phyloP scores from a whole-genome alignment of 2,797 vertebrate genomes.

The Gila robusta region DNA sequence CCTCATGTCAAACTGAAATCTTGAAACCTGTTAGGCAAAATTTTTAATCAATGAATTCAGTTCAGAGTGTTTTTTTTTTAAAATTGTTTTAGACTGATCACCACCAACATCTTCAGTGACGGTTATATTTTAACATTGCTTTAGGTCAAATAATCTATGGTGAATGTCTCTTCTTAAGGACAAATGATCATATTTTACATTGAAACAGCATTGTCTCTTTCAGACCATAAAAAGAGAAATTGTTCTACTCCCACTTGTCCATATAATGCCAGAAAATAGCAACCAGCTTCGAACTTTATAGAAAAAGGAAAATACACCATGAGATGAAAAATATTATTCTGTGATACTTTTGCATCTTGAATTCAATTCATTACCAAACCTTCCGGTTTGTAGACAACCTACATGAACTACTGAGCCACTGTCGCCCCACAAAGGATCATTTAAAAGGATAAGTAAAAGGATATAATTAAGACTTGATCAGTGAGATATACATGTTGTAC shows the following conservation, averaged over 20 bases:
- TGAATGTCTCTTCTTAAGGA: neutral
- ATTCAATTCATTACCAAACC: neutral
- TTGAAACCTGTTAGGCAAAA: neutral
- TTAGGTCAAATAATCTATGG: neutral
- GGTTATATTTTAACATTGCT: neutral
- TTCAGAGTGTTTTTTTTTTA: neutral
- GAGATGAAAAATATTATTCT: neutral
- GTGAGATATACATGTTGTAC: neutral
- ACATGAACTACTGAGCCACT: no score
- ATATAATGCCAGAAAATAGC: neutral
- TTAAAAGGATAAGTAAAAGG: neutral
- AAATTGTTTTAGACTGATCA: neutral
- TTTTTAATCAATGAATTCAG: neutral
- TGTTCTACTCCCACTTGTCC: neutral
- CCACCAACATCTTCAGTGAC: neutral
- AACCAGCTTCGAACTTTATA: neutral
- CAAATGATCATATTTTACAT: neutral
- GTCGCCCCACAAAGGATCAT: no score
- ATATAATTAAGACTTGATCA: neutral
- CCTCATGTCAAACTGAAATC: neutral
- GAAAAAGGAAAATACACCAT: neutral
- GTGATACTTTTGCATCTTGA: neutral
- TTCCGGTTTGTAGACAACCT: no score
- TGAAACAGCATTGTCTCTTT: neutral
- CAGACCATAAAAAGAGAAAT: neutral